Conservation (phyloP, 64 coral and sea anemone genomes). For the Porites australiensis region DNA sequence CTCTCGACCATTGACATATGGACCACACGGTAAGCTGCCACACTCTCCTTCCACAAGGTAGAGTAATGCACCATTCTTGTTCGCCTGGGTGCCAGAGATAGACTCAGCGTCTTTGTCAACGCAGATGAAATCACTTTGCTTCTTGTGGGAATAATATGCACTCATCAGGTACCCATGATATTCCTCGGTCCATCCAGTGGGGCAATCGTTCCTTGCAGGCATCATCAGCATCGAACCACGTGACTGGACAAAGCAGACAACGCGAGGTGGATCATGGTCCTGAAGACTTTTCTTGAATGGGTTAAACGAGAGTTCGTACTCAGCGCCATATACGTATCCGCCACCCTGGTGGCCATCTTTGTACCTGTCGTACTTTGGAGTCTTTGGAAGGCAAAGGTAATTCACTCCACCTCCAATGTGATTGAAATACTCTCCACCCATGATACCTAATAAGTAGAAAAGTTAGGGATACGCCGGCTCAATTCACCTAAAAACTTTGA, state of each 20-base stretch:
- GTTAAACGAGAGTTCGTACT: slow-evolving; percentile 15
- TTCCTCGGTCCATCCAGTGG: slow-evolving; percentile 24
- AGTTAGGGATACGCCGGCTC: no score
- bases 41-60: slow-evolving; percentile 24
- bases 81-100: not conserved
- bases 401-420: slow-evolving; percentile 32
- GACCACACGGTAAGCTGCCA: slow-evolving; percentile 1
- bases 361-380: slow-evolving; percentile 36
- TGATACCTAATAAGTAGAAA: not conserved
- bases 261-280: slow-evolving; percentile 24
- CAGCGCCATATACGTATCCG: slow-evolving; percentile 28
- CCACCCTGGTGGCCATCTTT: not conserved
- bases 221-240: slow-evolving; percentile 45
- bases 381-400: slow-evolving; percentile 58
- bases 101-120: slow-evolving; percentile 39
- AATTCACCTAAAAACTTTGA: no score
- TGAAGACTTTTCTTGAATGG: slow-evolving; percentile 26
- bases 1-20: slow-evolving; percentile 28
- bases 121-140: slow-evolving; percentile 27
- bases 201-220: slow-evolving; percentile 51
- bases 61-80: slow-evolving; percentile 30
- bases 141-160: not conserved
- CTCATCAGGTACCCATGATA: slow-evolving; percentile 64
- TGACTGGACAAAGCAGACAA: slow-evolving; percentile 43
- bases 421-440: not conserved